Percentiles rank a stretch among this genome's conserved stretches.
Conservation (phyloP, 2,888 invertebrate species). For the Tetheella fluctuosa region DNA sequence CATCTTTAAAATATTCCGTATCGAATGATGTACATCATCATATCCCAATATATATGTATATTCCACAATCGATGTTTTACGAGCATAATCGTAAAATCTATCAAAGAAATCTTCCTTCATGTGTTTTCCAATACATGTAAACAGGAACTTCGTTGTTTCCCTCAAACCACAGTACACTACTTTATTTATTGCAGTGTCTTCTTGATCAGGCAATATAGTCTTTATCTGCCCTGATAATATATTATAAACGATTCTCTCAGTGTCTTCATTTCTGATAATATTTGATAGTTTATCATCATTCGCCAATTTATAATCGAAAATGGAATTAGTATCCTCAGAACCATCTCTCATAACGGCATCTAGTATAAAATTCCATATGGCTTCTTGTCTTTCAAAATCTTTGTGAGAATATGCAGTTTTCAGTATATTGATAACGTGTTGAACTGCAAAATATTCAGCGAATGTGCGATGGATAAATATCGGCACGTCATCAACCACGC, state of each 20-base stretch:
- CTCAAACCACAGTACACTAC: not conserved
- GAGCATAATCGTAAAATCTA: no score
- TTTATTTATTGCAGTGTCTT: not conserved
- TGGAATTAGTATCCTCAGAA: not conserved
- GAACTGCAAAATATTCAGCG: slow-evolving; percentile 26
- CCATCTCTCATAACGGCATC: not conserved
- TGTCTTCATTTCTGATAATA: not conserved
- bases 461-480: slow-evolving; percentile 26
- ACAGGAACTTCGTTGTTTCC: not conserved
- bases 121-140: not conserved
- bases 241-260: not conserved
- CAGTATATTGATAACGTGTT: not conserved
- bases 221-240: not conserved
- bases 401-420: not conserved
- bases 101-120: not conserved
- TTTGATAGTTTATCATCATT: not conserved
- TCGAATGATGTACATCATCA: no score
- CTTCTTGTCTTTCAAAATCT: not conserved
- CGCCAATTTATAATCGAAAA: not conserved
- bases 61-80: no score
- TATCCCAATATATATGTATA: no score
- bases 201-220: not conserved
- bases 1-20: no score
- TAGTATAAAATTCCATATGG: not conserved
- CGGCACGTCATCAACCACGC: slow-evolving; percentile 20